Evolutionary conservation across 2,797 vertebrate species (phyloP).

Genomic region (Pantherophis vulpinus): DNA sequence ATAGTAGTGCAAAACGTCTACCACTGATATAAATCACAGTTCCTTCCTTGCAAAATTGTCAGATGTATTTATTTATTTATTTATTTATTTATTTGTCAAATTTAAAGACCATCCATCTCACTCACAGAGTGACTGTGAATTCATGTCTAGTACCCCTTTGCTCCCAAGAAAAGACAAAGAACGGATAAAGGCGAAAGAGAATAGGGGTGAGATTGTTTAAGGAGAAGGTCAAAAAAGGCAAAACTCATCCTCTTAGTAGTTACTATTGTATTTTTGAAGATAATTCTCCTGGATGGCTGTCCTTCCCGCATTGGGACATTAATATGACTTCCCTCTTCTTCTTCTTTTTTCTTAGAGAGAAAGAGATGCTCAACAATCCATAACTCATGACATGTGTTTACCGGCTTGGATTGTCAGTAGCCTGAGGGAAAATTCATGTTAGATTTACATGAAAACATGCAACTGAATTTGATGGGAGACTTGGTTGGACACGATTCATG

Average conservation of each 20-base stretch:
- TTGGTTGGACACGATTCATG: constrained; percentile 15
- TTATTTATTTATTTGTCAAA: not conserved
- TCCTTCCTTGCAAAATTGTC: not conserved
- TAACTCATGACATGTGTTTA: not conserved
- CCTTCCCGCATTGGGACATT: not conserved
- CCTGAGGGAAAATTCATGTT: not conserved
- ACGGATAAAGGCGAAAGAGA: not conserved
- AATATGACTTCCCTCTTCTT: constrained; percentile 29
- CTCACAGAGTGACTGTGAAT: not conserved
- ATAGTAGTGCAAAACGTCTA: not conserved
- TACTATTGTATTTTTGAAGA: not conserved
- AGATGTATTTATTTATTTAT: not conserved
- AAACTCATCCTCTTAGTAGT: not conserved
- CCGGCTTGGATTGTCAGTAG: not conserved
- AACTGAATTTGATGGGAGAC: not conserved
- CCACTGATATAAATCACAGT: not conserved
- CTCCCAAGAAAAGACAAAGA: not conserved
- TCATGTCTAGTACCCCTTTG: not conserved
- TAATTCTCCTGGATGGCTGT: not conserved
- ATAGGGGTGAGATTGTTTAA: not conserved
- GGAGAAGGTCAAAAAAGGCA: not conserved
- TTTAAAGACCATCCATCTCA: not conserved
- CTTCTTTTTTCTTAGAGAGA: constrained; percentile 10
- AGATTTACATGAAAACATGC: constrained; percentile 21
- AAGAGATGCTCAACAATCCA: not conserved